These are phyloP conservation scores for Aquatica leii DNA, from an alignment of 2,888 invertebrate species.

Conservation along the genomic window DNA sequence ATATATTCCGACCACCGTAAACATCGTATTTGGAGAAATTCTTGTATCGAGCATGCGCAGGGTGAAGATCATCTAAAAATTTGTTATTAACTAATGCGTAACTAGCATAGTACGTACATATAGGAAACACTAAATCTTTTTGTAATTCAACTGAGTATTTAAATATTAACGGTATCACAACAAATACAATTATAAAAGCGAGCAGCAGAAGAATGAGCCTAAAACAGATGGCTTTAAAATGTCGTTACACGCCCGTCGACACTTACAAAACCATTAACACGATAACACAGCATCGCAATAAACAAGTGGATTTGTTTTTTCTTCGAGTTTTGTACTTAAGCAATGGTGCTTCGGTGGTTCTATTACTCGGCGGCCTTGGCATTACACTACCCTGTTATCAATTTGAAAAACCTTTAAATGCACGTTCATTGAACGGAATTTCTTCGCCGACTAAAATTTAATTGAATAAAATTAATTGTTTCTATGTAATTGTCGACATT, in stretches of 20 bases:
- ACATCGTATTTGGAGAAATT: conserved; percentile 59
- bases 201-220: conserved; percentile 44
- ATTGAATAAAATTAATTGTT: too few relatives aligned
- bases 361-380: conserved; percentile 19
- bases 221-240: conserved; percentile 16
- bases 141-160: conserved; percentile 14
- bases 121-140: conserved; percentile 5
- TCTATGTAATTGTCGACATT: too few relatives aligned
- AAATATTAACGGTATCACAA: conserved; percentile 11
- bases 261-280: conserved; percentile 27
- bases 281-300: conserved; percentile 12
- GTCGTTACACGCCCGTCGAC: not conserved
- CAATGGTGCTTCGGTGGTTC: conserved; percentile 12
- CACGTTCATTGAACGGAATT: not conserved
- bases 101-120: conserved; percentile 8
- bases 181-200: conserved; percentile 63
- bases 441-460: too few relatives aligned
- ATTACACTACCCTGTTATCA: not conserved
- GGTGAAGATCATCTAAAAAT: not conserved
- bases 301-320: conserved; percentile 11
- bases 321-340: conserved; percentile 17
- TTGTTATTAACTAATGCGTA: too few relatives aligned
- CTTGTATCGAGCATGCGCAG: conserved; percentile 3
- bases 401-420: not conserved
- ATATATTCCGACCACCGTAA: conserved; percentile 72